Conservation (phyloP, 2,113 vertebrate genomes). For the Zapus hudsonius region DNA sequence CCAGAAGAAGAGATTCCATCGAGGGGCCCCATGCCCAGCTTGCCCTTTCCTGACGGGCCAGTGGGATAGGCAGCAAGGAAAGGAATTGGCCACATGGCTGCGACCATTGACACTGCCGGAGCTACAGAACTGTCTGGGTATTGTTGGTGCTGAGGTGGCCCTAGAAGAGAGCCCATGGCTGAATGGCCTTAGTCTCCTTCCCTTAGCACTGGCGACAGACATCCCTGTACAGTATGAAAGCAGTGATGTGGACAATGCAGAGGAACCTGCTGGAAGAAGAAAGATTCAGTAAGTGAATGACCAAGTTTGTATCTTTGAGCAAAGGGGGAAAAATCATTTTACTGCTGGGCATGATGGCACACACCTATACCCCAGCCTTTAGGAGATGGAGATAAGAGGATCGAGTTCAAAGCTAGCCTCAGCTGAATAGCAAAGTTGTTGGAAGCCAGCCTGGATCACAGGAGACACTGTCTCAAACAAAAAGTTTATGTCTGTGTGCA, state of each 20-base stretch:
- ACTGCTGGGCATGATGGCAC: too few species aligned
- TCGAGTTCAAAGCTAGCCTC: too few species aligned
- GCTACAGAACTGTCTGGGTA: slow-evolving; percentile 72
- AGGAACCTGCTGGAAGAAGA: neutral
- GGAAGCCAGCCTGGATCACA: too few species aligned
- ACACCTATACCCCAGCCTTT: too few species aligned
- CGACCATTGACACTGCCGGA: slow-evolving; percentile 72
- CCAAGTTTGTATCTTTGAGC: neutral
- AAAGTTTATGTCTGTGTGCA: neutral
- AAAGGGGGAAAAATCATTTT: neutral
- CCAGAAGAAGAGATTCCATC: neutral
- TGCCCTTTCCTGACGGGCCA: slow-evolving; percentile 64
- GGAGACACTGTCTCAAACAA: neutral
- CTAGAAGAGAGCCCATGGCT: slow-evolving; percentile 69
- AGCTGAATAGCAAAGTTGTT: too few species aligned
- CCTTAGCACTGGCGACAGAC: slow-evolving; percentile 70
- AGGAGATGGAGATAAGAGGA: too few species aligned
- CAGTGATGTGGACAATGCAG: rapidly evolving
- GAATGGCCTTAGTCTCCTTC: slow-evolving; percentile 70
- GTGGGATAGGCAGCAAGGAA: neutral
- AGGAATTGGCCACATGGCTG: slow-evolving; percentile 42
- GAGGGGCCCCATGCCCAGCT: neutral
- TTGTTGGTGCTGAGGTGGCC: slow-evolving; percentile 72
- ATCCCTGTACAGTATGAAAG: slow-evolving; percentile 72
- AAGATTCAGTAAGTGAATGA: slow-evolving; percentile 54